Conservation (phyloP, 2,113 vertebrate species). For the Dolichotis patagonum region DNA sequence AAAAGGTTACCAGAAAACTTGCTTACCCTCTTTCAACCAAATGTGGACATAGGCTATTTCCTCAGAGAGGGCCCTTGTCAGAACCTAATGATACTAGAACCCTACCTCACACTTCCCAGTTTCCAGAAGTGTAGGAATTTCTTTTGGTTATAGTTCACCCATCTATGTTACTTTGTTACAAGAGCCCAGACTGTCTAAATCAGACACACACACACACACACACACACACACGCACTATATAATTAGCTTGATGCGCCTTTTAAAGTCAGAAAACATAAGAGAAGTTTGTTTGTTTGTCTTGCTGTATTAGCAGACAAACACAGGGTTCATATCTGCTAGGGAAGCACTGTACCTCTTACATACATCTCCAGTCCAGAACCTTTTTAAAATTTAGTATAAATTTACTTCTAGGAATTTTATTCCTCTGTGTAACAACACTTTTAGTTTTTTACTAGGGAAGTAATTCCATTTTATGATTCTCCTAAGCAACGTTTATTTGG, state of each 20-base stretch:
- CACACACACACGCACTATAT: rapidly evolving
- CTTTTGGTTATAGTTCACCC: not conserved
- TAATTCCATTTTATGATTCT: not conserved
- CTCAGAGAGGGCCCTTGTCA: not conserved
- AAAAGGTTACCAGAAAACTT: not conserved
- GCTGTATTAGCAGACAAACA: not conserved
- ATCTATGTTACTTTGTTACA: not conserved
- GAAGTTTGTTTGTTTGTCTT: not conserved
- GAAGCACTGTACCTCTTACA: not conserved
- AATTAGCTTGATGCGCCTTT: not conserved
- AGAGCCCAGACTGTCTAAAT: not conserved
- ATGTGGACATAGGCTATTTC: not conserved
- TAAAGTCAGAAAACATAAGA: not conserved
- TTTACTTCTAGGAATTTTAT: not conserved
- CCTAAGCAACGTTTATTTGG: not conserved
- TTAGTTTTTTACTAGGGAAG: not conserved
- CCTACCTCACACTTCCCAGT: not conserved
- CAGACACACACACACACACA: not conserved
- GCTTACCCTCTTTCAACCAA: not conserved
- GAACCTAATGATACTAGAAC: not conserved
- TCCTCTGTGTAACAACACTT: not conserved
- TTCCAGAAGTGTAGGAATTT: not conserved
- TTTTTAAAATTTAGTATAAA: not conserved
- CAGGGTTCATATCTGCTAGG: not conserved
- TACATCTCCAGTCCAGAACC: not conserved